Conservation (phyloP, 2,888 invertebrate genomes). For the Tenthredo livida region DNA sequence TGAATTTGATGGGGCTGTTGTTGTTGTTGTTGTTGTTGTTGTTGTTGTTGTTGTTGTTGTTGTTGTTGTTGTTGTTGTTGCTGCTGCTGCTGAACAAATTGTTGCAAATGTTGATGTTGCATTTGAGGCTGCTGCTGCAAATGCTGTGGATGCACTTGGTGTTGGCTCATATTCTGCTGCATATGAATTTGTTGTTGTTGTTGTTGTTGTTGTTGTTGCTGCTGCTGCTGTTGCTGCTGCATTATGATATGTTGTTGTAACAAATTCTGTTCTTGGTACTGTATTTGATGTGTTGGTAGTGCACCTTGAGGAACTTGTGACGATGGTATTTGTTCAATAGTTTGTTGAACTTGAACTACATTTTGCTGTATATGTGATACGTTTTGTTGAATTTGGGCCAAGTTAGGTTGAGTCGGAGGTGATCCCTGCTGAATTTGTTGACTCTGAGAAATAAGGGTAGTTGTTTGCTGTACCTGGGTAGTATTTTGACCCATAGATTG, state of each 20-base stretch:
- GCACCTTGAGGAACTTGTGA: slow-evolving; percentile 17
- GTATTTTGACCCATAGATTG: slow-evolving; percentile 41
- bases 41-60: slow-evolving; percentile 57
- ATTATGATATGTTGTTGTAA: slow-evolving; percentile 64
- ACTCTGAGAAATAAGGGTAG: slow-evolving; percentile 39
- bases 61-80: slow-evolving; percentile 61
- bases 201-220: slow-evolving; percentile 43
- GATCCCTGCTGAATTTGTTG: slow-evolving; percentile 59
- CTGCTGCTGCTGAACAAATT: slow-evolving; percentile 59
- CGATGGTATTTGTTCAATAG: slow-evolving; percentile 35
- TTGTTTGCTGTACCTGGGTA: slow-evolving; percentile 39
- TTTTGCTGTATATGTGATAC: slow-evolving; percentile 63
- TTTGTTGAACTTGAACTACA: slow-evolving; percentile 60
- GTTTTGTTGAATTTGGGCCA: slow-evolving; percentile 57
- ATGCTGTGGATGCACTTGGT: slow-evolving; percentile 53
- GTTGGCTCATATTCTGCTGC: slow-evolving; percentile 53
- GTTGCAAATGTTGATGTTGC: slow-evolving; percentile 59
- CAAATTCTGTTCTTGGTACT: slow-evolving; percentile 61
- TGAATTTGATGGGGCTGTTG: slow-evolving; percentile 31
- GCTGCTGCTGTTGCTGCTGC: slow-evolving; percentile 42
- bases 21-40: slow-evolving; percentile 58
- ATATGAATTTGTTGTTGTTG: slow-evolving; percentile 53
- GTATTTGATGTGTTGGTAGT: background rate
- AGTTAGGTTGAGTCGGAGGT: slow-evolving; percentile 8
- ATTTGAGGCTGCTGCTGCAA: slow-evolving; percentile 59